phyloP scores from a whole-genome alignment of 2,113 vertebrate species.

The Myotis lucifugus region DNA sequence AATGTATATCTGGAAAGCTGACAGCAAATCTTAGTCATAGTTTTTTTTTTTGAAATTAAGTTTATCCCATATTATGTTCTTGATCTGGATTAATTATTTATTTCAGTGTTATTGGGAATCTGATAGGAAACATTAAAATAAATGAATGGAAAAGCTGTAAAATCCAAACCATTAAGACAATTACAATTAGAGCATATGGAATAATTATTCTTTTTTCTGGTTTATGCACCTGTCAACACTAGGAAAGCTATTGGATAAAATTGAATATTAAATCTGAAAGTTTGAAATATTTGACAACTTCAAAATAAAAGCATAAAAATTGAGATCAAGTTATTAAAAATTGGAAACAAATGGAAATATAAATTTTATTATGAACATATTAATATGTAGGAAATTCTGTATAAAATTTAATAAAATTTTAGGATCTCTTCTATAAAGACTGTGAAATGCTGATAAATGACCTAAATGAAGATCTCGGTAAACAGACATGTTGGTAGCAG shows the following conservation, averaged over 20 bases:
- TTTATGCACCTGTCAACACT: slow-evolving; percentile 36
- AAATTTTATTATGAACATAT: slow-evolving; percentile 16
- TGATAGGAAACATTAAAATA: slow-evolving; percentile 27
- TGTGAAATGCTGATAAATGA: neutral
- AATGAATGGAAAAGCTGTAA: slow-evolving; percentile 15
- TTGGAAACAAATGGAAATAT: neutral
- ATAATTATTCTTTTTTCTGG: neutral
- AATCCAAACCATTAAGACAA: slow-evolving; percentile 1
- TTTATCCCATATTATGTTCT: neutral
- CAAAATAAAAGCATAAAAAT: slow-evolving; percentile 21
- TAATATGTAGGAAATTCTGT: neutral
- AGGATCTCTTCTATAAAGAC: neutral
- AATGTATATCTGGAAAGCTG: neutral
- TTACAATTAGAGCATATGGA: slow-evolving; percentile 20
- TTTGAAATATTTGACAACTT: slow-evolving; percentile 17
- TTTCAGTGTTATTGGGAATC: slow-evolving; percentile 31
- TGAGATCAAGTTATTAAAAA: neutral
- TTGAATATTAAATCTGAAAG: neutral
- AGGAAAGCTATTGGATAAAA: neutral
- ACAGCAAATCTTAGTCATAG: neutral
- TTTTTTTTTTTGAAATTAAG: slow-evolving; percentile 23
- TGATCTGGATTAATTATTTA: slow-evolving; percentile 21
- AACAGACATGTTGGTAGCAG: neutral
- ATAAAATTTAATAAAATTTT: slow-evolving; percentile 2
- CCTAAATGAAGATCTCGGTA: neutral